Conservation (phyloP, 2,113 vertebrate species). For the Podarcis cretensis region DNA sequence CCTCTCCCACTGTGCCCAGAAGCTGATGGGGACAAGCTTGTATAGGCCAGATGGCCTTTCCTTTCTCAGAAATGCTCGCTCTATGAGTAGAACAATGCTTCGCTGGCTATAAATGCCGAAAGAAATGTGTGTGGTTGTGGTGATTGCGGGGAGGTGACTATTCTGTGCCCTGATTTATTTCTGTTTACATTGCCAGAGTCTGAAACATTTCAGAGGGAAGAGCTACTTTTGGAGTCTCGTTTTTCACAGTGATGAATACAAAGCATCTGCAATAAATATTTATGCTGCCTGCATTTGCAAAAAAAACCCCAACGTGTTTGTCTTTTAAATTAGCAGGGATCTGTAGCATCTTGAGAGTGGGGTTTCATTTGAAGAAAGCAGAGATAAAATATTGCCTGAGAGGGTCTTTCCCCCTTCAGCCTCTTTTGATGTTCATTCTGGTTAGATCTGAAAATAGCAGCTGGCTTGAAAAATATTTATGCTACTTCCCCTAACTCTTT, state of each 20-base stretch:
- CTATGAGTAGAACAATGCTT: not conserved
- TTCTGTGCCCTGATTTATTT: not conserved
- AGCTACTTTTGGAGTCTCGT: not conserved
- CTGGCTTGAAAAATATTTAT: constrained; percentile 57
- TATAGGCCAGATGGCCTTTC: constrained; percentile 11
- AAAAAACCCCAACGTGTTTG: constrained; percentile 39
- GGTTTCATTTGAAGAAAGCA: constrained; percentile 36
- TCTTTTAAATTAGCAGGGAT: constrained; percentile 52
- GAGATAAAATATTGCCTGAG: constrained; percentile 58
- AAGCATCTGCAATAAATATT: constrained; percentile 58
- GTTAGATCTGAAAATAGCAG: constrained; percentile 55
- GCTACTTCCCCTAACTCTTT: constrained; percentile 52
- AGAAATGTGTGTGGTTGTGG: not conserved
- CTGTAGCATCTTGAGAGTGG: constrained; percentile 47
- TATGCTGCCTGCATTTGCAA: constrained; percentile 52
- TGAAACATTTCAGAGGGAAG: constrained; percentile 30
- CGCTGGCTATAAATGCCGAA: not conserved
- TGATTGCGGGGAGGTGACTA: not conserved
- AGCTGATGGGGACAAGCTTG: not conserved
- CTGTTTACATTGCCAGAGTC: constrained; percentile 27
- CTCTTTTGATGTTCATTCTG: constrained; percentile 64
- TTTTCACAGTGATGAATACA: constrained; percentile 40
- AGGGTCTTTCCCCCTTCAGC: constrained; percentile 18
- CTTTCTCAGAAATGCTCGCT: not conserved
- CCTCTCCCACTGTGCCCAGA: not conserved